Percentiles rank a stretch among this genome's conserved stretches.
Evolutionary conservation across 2,113 vertebrate genomes (phyloP).

Genomic region (Nothocercus julius): DNA sequence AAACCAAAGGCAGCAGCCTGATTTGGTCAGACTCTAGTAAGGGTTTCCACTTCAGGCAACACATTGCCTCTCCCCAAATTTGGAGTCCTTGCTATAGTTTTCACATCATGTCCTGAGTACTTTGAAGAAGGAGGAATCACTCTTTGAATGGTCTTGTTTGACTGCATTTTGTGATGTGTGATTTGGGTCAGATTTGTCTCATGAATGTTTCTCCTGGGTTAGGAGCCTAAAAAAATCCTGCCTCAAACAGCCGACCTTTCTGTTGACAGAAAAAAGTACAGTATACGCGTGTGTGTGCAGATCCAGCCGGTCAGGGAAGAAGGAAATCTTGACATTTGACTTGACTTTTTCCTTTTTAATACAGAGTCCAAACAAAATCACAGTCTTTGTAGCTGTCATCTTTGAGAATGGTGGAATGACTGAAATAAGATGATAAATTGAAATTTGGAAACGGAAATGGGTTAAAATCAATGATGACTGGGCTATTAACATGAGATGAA

Average conservation of each 20-base stretch:
- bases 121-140: background rate
- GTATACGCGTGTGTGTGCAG: accelerated
- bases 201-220: background rate
- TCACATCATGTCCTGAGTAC: background rate
- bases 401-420: background rate
- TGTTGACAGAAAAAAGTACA: background rate
- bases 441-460: background rate
- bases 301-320: background rate
- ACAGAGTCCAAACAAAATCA: background rate
- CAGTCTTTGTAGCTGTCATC: background rate
- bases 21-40: background rate
- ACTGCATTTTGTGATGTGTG: background rate
- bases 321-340: background rate
- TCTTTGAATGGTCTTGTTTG: background rate
- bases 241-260: background rate
- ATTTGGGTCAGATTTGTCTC: background rate
- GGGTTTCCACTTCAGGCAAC: background rate
- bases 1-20: background rate
- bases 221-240: background rate
- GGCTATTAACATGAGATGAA: constrained; percentile 29
- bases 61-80: background rate
- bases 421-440: background rate
- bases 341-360: background rate
- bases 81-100: background rate
- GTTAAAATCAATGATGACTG: constrained; percentile 7